These are phyloP conservation scores for Pelobates fuscus DNA, from an alignment of 2,113 vertebrate species.

Conservation along the genomic window DNA sequence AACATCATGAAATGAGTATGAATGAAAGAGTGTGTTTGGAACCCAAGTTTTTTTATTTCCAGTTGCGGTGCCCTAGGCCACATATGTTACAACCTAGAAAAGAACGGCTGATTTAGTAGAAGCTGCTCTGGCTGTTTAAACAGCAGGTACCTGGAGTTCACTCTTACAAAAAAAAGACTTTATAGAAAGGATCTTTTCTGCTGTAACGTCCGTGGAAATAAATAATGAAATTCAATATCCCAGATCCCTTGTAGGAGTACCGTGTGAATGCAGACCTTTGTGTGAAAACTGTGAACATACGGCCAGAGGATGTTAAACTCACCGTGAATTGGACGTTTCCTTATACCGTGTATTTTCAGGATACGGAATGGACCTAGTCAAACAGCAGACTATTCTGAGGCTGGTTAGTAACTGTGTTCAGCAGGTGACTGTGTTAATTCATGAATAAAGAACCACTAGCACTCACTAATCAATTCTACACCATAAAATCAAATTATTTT, in stretches of 20 bases:
- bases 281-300: conserved; percentile 26
- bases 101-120: conserved; percentile 13
- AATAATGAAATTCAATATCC: conserved; percentile 40
- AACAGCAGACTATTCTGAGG: not conserved
- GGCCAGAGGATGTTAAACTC: conserved; percentile 24
- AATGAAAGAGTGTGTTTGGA: no score
- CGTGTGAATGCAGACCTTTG: conserved; percentile 41
- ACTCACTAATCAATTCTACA: no score
- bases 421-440: not conserved
- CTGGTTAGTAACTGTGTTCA: no score
- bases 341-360: conserved; percentile 16
- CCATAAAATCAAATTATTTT: no score
- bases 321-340: conserved; percentile 7
- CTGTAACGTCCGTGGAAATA: conserved; percentile 33
- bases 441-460: no score
- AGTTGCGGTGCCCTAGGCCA: no score
- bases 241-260: conserved; percentile 27
- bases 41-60: no score
- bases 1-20: no score
- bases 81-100: no score
- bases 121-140: conserved; percentile 15
- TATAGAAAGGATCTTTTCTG: conserved; percentile 36
- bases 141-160: conserved; percentile 20
- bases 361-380: conserved; percentile 19
- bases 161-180: conserved; percentile 21